phyloP scores from a whole-genome alignment of 2,888 invertebrate species.

The Sphaerophoria rueppellii region DNA sequence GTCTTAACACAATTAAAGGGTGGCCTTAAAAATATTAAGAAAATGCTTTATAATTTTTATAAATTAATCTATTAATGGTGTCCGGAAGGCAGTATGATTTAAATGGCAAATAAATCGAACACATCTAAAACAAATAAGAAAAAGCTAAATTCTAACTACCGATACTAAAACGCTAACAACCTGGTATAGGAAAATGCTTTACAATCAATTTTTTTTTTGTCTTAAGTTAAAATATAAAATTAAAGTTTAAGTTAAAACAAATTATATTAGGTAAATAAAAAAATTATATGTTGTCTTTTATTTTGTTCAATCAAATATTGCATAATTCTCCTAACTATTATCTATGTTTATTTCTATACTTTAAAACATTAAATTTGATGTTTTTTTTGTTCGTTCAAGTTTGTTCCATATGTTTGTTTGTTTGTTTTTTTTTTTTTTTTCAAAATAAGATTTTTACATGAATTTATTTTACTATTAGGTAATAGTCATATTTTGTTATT shows the following conservation, averaged over 20 bases:
- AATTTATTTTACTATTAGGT: conserved; percentile 72
- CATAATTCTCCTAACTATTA: conserved; percentile 62
- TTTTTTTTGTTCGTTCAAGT: conserved; percentile 46
- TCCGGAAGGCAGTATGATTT: conserved; percentile 57
- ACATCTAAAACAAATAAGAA: conserved; percentile 18
- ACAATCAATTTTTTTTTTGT: conserved; percentile 4
- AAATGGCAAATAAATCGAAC: conserved; percentile 59
- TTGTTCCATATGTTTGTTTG: conserved; percentile 40
- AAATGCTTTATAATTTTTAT: background rate
- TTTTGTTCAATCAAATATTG: conserved; percentile 53
- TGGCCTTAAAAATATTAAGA: background rate
- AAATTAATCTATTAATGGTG: conserved; percentile 10
- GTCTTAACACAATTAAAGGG: too few relatives aligned
- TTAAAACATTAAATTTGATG: conserved; percentile 8
- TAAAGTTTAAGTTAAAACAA: background rate
- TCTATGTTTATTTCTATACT: conserved; percentile 16
- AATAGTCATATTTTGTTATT: conserved; percentile 49
- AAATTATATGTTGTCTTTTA: conserved; percentile 13
- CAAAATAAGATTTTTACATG: conserved; percentile 59
- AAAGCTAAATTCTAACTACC: conserved; percentile 36
- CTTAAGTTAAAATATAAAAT: conserved; percentile 37
- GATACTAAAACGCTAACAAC: conserved; percentile 56
- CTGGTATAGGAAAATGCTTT: conserved; percentile 51
- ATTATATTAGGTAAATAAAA: conserved; percentile 5
- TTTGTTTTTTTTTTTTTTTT: conserved; percentile 54